Base-by-base conservation (phyloP, 2,888 invertebrate genomes). In the Drosophila barbarae region DNA sequence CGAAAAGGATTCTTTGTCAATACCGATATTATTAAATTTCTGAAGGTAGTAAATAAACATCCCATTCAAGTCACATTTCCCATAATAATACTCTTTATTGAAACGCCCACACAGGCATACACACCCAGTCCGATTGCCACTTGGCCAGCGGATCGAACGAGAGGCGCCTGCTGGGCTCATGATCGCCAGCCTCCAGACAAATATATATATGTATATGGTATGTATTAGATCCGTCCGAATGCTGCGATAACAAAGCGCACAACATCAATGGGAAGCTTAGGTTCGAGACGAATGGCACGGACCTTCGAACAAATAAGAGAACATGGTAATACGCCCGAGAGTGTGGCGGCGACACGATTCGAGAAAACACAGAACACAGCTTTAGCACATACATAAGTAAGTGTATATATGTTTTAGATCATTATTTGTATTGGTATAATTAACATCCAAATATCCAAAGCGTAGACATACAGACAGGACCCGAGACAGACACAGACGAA, bases 41-140 rank as follows among this genome's bases (percentile, higher is more conserved):
- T 9, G 9, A 32, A 32, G 12, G 8, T 18, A 15, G 35, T 30
- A 30, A 53, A 13, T 12, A 30, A 36, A 23, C 36, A 18, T 12
- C 23, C 5, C n/a, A 15, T 30, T 36, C 21, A 5, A 36, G 38
- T 57, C 59, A 57, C 49, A 42, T 42, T 49, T 61, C 30, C 49
- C 61, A 49, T 49, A 42, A 50, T 60, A 61, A 61, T 61, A 61
- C 61, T 60, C 61, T 61, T 61, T 61, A 61, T 61, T 60, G 35
- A 51, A 51, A 44, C 44, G 59, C 44, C 44, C 61, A 63, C 41
- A 30, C 30, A 18, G 18, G 28, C 30, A 10, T 26, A 15, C 26
- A 5, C 12, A 44, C 15, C 0, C 15, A 61, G 15, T 56, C 34
- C 35, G 54, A 50, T 10, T 18, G 13, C 35, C 54, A 36, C 35